Percentiles rank a stretch among this genome's conserved stretches.
Conservation (phyloP, 2,797 vertebrate species). For the Anabas testudineus region DNA sequence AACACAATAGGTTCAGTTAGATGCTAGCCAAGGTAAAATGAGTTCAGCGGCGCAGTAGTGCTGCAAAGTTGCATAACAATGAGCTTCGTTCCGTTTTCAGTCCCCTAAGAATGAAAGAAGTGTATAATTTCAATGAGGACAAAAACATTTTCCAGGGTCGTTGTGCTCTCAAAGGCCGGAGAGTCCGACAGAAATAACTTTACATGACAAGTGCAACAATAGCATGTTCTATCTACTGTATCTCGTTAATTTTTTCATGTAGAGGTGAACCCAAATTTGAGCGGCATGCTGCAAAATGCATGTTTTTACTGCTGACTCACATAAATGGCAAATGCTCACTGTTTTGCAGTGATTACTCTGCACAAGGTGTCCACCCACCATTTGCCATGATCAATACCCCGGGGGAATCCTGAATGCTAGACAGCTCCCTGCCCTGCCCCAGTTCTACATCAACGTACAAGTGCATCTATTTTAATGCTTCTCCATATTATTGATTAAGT, state of each 20-base stretch:
- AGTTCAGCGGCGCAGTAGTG: slow-evolving; percentile 58
- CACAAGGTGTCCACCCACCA: slow-evolving; percentile 39
- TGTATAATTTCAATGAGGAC: slow-evolving; percentile 56
- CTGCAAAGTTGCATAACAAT: slow-evolving; percentile 70
- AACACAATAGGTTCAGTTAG: slow-evolving; percentile 45
- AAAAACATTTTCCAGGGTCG: slow-evolving; percentile 39
- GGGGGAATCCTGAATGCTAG: slow-evolving; percentile 42
- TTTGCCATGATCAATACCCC: slow-evolving; percentile 51
- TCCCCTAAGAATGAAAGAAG: slow-evolving; percentile 51
- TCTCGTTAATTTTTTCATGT: slow-evolving; percentile 12
- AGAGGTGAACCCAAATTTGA: slow-evolving; percentile 3
- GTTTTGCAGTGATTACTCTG: slow-evolving; percentile 17
- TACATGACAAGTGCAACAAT: no score
- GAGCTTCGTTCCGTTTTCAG: slow-evolving; percentile 56
- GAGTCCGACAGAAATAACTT: slow-evolving; percentile 30
- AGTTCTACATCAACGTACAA: slow-evolving; percentile 59
- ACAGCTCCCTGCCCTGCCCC: slow-evolving; percentile 21
- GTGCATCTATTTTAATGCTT: slow-evolving; percentile 75
- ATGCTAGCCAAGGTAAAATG: slow-evolving; percentile 51
- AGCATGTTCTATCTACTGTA: no score
- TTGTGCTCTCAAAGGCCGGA: slow-evolving; percentile 21
- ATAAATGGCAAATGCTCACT: slow-evolving; percentile 16
- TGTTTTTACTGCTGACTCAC: slow-evolving; percentile 17
- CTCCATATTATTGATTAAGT: slow-evolving; percentile 81
- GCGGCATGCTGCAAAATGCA: neutral